These are phyloP conservation scores for Cenopis cana DNA, from an alignment of 2,888 invertebrate species.

Conservation along the genomic window DNA sequence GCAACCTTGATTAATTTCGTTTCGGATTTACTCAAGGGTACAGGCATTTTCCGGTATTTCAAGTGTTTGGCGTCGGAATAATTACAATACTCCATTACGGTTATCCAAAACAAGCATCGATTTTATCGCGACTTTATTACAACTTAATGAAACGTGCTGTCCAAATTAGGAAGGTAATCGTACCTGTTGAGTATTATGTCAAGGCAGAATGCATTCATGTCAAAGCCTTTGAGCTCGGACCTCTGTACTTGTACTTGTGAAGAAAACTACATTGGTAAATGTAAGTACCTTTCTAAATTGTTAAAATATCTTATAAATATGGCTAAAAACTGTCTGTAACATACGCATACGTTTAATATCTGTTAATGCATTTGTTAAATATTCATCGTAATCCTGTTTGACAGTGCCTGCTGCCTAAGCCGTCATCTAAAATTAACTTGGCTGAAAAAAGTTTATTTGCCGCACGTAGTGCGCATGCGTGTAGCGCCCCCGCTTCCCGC, in stretches of 20 bases:
- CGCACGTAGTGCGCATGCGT: conserved; percentile 61
- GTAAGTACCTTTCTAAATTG: neutral
- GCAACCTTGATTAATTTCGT: conserved; percentile 62
- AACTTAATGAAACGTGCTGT: conserved; percentile 27
- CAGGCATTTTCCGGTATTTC: conserved; percentile 60
- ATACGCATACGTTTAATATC: too few relatives aligned
- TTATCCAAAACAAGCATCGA: conserved; percentile 19
- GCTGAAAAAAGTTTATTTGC: conserved; percentile 59
- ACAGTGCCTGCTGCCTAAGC: conserved; percentile 16
- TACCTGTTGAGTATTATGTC: conserved; percentile 38
- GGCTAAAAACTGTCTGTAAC: too few relatives aligned
- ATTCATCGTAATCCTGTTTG: neutral
- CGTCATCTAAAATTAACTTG: conserved; percentile 57
- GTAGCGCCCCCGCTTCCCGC: conserved; percentile 67
- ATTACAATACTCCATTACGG: conserved; percentile 32
- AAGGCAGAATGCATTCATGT: conserved; percentile 34
- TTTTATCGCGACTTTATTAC: conserved; percentile 26
- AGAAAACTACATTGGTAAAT: neutral
- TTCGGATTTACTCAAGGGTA: conserved; percentile 56
- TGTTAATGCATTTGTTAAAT: too few relatives aligned
- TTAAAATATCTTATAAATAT: too few relatives aligned
- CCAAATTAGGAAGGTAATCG: conserved; percentile 40
- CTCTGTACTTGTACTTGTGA: neutral
- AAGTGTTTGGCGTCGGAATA: conserved; percentile 47
- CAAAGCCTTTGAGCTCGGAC: conserved; percentile 16